These are phyloP conservation scores for Drosophila athabasca DNA, from an alignment of 1,140 invertebrate species.

Conservation along the genomic window DNA sequence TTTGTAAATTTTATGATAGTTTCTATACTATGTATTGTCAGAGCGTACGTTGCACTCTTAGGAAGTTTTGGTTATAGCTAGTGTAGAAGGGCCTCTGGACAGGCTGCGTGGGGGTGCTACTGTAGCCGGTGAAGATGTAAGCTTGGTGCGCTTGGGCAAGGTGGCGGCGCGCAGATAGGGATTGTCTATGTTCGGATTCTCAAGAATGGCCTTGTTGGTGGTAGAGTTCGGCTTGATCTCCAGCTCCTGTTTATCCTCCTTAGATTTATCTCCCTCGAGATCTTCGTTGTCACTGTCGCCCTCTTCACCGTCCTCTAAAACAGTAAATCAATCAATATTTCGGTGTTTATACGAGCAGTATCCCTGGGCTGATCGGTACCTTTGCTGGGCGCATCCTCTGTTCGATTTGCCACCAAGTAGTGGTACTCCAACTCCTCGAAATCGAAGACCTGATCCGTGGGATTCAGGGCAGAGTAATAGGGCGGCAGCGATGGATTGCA, in stretches of 20 bases:
- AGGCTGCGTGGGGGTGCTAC: constrained; percentile 12
- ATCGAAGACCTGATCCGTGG: constrained; percentile 97
- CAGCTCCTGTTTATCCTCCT: constrained; percentile 84
- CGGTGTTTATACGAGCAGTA: neutral
- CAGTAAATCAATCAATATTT: constrained; percentile 53
- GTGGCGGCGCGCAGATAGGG: constrained; percentile 93
- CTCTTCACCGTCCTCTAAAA: constrained; percentile 72
- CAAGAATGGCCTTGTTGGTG: constrained; percentile 67
- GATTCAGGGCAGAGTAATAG: constrained; percentile 93
- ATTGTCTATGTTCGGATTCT: constrained; percentile 90
- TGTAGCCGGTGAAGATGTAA: neutral
- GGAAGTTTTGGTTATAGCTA: constrained; percentile 47
- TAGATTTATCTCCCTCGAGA: constrained; percentile 83
- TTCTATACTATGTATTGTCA: too few species aligned
- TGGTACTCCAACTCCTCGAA: constrained; percentile 94
- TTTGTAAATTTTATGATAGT: too few species aligned
- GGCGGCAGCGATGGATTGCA: constrained; percentile 91
- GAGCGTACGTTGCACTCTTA: too few species aligned
- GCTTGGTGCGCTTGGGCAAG: constrained; percentile 85
- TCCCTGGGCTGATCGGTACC: constrained; percentile 18
- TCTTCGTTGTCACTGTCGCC: constrained; percentile 72
- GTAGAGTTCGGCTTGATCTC: constrained; percentile 71
- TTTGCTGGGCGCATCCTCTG: constrained; percentile 69
- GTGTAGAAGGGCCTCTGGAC: constrained; percentile 36
- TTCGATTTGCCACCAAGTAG: constrained; percentile 85